Conservation (phyloP, 2,797 vertebrate species). For the Echiichthys vipera region DNA sequence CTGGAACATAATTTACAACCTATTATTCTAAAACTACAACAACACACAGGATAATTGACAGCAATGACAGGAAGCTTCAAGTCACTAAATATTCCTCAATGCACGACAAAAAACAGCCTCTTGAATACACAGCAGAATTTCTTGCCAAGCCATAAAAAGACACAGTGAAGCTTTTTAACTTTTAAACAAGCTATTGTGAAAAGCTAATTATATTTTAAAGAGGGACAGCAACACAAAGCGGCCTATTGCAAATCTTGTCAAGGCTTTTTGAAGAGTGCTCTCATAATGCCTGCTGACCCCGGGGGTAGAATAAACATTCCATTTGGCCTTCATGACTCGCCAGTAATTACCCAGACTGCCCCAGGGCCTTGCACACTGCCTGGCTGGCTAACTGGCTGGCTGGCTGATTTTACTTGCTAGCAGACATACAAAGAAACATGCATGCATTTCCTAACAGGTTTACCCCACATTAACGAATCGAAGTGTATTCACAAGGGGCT, state of each 20-base stretch:
- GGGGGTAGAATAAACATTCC: constrained; percentile 85
- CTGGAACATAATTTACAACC: constrained; percentile 56
- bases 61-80: constrained; percentile 17
- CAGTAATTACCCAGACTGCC: constrained; percentile 84
- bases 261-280: constrained; percentile 69
- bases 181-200: constrained; percentile 33
- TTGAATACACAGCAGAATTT: neutral
- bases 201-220: constrained; percentile 68
- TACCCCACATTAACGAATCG: constrained; percentile 56
- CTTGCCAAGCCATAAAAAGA: constrained; percentile 21
- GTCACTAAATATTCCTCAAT: neutral
- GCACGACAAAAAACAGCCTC: constrained; percentile 3
- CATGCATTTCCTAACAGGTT: constrained; percentile 67
- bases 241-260: constrained; percentile 71
- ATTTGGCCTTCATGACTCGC: constrained; percentile 84
- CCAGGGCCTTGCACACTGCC: constrained; percentile 68
- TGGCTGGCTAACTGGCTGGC: constrained; percentile 46
- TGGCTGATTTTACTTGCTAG: constrained; percentile 72
- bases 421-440: constrained; percentile 69
- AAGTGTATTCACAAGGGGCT: constrained; percentile 49
- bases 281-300: constrained; percentile 77
- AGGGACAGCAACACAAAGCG: constrained; percentile 71
- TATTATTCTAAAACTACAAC: constrained; percentile 52
- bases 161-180: constrained; percentile 33
- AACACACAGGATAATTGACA: constrained; percentile 40